Evolutionary conservation across 2,797 vertebrate genomes (phyloP).

Genomic region (Selene dorsalis): DNA sequence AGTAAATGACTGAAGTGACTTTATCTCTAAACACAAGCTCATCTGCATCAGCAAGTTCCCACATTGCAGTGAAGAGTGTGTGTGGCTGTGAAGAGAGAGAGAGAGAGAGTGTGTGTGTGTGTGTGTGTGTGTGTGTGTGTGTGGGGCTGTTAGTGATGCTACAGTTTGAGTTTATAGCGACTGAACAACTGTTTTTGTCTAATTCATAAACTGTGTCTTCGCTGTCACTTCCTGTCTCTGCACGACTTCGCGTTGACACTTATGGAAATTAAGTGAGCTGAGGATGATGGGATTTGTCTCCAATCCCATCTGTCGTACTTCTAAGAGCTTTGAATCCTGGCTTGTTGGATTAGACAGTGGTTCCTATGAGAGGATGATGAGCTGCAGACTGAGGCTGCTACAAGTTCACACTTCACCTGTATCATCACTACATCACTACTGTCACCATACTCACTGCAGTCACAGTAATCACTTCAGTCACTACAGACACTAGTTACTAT

Average conservation of each 20-base stretch:
- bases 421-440: too few species aligned
- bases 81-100: too few species aligned
- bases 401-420: too few species aligned
- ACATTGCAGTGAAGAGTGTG: too few species aligned
- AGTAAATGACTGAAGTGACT: conserved; percentile 43
- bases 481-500: too few species aligned
- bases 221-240: conserved; percentile 35
- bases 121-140: too few species aligned
- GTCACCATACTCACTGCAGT: too few species aligned
- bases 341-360: conserved; percentile 62
- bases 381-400: conserved; percentile 1
- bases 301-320: conserved; percentile 82
- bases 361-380: conserved; percentile 64
- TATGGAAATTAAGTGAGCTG: conserved; percentile 78
- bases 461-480: too few species aligned
- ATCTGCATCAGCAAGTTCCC: conserved; percentile 26
- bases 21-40: conserved; percentile 54
- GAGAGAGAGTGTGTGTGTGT: too few species aligned
- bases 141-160: too few species aligned
- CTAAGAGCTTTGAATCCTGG: conserved; percentile 77
- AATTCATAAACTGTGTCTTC: conserved; percentile 41
- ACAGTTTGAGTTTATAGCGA: too few species aligned
- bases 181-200: conserved; percentile 22
- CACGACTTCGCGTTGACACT: conserved; percentile 67
- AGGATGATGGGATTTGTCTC: conserved; percentile 77